phyloP scores from a whole-genome alignment of 2,888 invertebrate species.

The Calliphora vomitoria region DNA sequence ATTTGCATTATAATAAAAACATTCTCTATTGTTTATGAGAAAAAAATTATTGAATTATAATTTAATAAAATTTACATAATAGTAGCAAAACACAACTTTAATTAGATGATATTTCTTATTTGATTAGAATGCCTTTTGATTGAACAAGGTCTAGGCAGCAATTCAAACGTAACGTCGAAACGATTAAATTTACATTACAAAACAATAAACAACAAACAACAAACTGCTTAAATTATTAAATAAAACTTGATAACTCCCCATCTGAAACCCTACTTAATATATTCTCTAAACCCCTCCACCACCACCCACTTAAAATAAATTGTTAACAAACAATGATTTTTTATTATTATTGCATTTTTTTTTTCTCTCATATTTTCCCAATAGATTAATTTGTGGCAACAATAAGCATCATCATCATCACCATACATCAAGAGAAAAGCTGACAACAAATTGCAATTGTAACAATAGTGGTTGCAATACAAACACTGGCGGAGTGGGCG shows the following conservation, averaged over 20 bases:
- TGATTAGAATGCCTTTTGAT: conserved; percentile 36
- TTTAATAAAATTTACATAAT: conserved; percentile 41
- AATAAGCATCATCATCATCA: conserved; percentile 76
- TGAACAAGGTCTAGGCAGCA: conserved; percentile 71
- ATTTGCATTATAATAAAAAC: neutral
- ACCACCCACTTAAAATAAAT: neutral
- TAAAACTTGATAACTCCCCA: neutral
- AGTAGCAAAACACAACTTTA: conserved; percentile 3
- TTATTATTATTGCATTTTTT: conserved; percentile 9
- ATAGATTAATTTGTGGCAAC: conserved; percentile 77
- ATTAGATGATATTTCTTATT: conserved; percentile 47
- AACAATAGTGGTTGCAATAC: conserved; percentile 55
- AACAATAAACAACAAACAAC: conserved; percentile 40
- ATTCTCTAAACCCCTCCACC: neutral
- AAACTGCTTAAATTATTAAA: conserved; percentile 32
- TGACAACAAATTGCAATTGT: conserved; percentile 73
- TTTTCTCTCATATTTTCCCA: conserved; percentile 68
- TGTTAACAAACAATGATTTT: conserved; percentile 63
- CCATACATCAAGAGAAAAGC: conserved; percentile 71
- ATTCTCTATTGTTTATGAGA: neutral
- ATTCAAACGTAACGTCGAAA: conserved; percentile 71
- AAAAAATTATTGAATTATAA: conserved; percentile 3
- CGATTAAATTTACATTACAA: conserved; percentile 3
- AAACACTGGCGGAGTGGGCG: conserved; percentile 24
- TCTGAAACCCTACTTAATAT: neutral